Conservation (phyloP, 2,797 vertebrate genomes). For the Eleutherodactylus coqui region DNA sequence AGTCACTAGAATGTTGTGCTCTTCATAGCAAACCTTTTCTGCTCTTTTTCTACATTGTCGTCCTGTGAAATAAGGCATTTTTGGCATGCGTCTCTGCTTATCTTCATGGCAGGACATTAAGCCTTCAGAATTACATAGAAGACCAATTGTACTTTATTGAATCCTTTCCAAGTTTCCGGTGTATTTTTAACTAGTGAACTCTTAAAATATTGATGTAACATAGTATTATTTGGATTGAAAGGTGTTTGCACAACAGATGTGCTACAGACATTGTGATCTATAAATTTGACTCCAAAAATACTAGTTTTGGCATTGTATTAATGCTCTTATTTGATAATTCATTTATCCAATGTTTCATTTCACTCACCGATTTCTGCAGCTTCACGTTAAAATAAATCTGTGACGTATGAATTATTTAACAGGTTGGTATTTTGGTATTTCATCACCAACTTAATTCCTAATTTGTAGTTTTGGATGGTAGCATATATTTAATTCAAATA, state of each 20-base stretch:
- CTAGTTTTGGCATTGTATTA: conserved; percentile 42
- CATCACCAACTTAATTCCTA: neutral
- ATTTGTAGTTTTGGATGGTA: neutral
- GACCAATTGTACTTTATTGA: conserved; percentile 61
- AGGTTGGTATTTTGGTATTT: neutral
- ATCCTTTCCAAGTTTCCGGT: conserved; percentile 51
- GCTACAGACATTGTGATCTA: conserved; percentile 19
- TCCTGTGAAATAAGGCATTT: conserved; percentile 53
- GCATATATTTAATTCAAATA: neutral
- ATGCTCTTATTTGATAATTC: neutral
- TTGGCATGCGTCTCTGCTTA: conserved; percentile 60
- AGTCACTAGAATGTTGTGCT: conserved; percentile 2
- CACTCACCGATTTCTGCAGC: neutral
- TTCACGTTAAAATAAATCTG: neutral
- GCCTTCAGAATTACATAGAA: conserved; percentile 50
- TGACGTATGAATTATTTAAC: neutral
- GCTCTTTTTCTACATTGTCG: conserved; percentile 37
- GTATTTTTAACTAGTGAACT: conserved; percentile 63
- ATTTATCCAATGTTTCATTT: neutral
- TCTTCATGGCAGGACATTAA: conserved; percentile 59
- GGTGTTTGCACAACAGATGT: conserved; percentile 36
- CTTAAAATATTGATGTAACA: conserved; percentile 56
- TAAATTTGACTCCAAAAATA: conserved; percentile 54
- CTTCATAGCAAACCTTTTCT: conserved; percentile 10
- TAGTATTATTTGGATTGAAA: conserved; percentile 36